phyloP scores from a whole-genome alignment of 1,140 invertebrate genomes.

The Drosophila persimilis region DNA sequence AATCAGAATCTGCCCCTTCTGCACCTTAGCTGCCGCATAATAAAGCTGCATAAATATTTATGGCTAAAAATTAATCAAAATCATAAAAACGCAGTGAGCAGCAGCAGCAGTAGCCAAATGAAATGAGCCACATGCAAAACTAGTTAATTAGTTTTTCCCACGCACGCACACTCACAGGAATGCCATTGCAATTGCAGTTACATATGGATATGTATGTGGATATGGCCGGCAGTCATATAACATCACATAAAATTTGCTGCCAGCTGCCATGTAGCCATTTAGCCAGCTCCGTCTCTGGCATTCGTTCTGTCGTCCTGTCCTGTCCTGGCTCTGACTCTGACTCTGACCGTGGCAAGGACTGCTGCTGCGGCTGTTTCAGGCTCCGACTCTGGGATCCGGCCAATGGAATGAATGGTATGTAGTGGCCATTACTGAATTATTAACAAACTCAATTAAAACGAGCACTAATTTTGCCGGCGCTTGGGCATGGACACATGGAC shows the following conservation, averaged over 20 bases:
- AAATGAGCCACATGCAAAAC: conserved; percentile 60
- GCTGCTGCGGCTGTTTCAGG: conserved; percentile 33
- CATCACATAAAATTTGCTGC: conserved; percentile 63
- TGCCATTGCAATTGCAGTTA: conserved; percentile 27
- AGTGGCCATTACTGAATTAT: conserved; percentile 77
- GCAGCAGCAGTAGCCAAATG: conserved; percentile 31
- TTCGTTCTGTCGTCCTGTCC: too few relatives aligned
- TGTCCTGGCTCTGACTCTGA: background rate
- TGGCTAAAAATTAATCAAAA: conserved; percentile 73
- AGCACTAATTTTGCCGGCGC: conserved; percentile 69
- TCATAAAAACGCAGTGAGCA: conserved; percentile 49
- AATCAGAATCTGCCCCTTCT: background rate
- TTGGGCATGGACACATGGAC: conserved; percentile 22
- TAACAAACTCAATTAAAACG: conserved; percentile 80
- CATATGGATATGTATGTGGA: conserved; percentile 38
- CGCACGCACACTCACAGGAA: conserved; percentile 38
- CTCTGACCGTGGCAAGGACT: conserved; percentile 17
- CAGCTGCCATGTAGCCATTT: conserved; percentile 71
- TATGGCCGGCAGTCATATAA: conserved; percentile 35
- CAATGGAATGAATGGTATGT: conserved; percentile 47
- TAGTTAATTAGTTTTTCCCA: conserved; percentile 78
- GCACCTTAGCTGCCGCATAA: conserved; percentile 23
- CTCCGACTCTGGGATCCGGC: conserved; percentile 22
- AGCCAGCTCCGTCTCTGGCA: conserved; percentile 29
- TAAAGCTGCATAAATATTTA: conserved; percentile 78